A percentile compares a stretch with the other conserved stretches of the same genome.
Evolutionary conservation across 92 coral and sea anemone species (phyloP).

Genomic region (Porites evermanni): DNA sequence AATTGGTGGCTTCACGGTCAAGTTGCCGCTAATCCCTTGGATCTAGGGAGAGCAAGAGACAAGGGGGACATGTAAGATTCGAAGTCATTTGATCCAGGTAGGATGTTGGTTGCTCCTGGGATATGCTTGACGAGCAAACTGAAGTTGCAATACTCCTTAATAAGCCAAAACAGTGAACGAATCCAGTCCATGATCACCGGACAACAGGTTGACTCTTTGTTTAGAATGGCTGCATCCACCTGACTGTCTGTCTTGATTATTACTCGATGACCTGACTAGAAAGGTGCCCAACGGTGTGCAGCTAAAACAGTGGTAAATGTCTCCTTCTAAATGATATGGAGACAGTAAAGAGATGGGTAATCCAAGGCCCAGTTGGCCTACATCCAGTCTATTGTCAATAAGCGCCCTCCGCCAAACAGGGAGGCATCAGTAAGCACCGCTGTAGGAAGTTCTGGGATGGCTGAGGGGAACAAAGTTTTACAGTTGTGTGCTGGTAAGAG

Average conservation of each 20-base stretch:
- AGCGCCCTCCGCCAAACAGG: background rate
- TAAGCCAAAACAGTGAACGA: slow-evolving; percentile 32
- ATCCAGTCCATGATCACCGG: slow-evolving; percentile 26
- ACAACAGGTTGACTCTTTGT: slow-evolving; percentile 49
- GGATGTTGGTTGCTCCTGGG: too few species aligned
- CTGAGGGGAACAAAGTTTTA: too few species aligned
- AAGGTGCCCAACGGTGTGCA: slow-evolving; percentile 37
- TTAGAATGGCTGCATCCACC: slow-evolving; percentile 33
- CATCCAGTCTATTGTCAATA: too few species aligned
- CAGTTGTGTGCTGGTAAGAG: too few species aligned
- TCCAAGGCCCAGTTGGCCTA: slow-evolving; percentile 39
- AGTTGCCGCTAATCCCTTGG: slow-evolving; percentile 11
- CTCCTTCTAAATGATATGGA: slow-evolving; percentile 51
- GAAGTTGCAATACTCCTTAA: background rate
- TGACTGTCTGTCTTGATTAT: slow-evolving; percentile 43
- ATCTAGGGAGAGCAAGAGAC: slow-evolving; percentile 44
- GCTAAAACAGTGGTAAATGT: slow-evolving; percentile 43
- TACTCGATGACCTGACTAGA: slow-evolving; percentile 34
- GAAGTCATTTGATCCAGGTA: background rate
- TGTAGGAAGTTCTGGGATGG: too few species aligned
- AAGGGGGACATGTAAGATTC: background rate
- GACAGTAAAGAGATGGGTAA: slow-evolving; percentile 29
- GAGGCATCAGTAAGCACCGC: slow-evolving; percentile 40
- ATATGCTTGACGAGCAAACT: too few species aligned
- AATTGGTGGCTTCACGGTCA: slow-evolving; percentile 33